Evolutionary conservation across 2,888 invertebrate species (phyloP).

Genomic region (Celastrina argiolus): DNA sequence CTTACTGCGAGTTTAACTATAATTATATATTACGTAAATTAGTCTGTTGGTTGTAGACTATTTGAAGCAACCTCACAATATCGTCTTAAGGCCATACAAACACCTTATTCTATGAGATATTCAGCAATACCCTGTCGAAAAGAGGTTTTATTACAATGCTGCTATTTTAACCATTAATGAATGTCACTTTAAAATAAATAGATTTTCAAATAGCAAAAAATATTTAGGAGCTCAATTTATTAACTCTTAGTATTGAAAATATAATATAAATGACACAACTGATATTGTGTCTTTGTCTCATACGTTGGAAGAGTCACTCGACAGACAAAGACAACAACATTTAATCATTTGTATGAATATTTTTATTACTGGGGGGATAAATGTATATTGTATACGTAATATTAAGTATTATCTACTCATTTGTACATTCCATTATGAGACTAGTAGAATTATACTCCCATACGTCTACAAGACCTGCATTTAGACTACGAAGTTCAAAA

Average conservation of each 20-base stretch:
- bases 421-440: conserved; percentile 20
- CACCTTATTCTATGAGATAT: not conserved
- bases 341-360: no score
- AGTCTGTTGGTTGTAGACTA: no score
- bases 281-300: no score
- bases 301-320: no score
- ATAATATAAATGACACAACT: no score
- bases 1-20: not conserved
- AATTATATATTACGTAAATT: no score
- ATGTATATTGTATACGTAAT: not conserved
- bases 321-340: no score
- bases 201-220: not conserved
- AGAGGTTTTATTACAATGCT: not conserved
- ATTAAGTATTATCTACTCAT: conserved; percentile 12
- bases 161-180: not conserved
- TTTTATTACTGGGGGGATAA: no score
- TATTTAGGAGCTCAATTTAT: conserved; percentile 18
- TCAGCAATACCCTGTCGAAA: not conserved
- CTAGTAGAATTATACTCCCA: not conserved
- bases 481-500: conserved; percentile 5
- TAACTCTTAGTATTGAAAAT: no score
- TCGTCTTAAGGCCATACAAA: not conserved
- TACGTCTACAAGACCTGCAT: not conserved
- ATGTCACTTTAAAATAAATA: not conserved
- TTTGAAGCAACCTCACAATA: no score